Conservation (phyloP, 1,140 invertebrate species). For the Drosophila tristis region DNA sequence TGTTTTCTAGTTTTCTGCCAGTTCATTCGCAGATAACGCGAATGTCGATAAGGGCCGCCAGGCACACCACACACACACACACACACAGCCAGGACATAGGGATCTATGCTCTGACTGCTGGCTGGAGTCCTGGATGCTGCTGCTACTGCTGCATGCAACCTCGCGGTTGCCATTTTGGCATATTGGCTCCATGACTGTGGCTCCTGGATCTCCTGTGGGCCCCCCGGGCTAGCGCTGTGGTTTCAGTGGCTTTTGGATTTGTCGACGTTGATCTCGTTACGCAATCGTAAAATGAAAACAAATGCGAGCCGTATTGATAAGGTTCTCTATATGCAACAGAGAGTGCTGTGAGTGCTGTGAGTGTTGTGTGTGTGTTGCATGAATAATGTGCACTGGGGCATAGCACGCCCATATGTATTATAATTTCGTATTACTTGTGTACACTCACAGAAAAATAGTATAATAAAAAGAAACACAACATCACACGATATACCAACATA, state of each 20-base stretch:
- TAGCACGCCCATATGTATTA: slow-evolving; percentile 27
- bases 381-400: slow-evolving; percentile 45
- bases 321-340: slow-evolving; percentile 52
- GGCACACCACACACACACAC: background rate
- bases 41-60: slow-evolving; percentile 57
- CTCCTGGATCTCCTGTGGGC: slow-evolving; percentile 15
- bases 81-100: slow-evolving; percentile 1
- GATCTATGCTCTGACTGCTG: background rate
- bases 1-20: slow-evolving; percentile 44
- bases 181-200: slow-evolving; percentile 43
- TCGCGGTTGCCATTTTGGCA: slow-evolving; percentile 69
- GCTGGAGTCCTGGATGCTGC: background rate
- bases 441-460: background rate
- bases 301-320: slow-evolving; percentile 81
- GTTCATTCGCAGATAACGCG: slow-evolving; percentile 70
- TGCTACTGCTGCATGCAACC: slow-evolving; percentile 25
- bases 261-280: slow-evolving; percentile 79
- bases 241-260: slow-evolving; percentile 80
- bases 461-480: too few species aligned
- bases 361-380: slow-evolving; percentile 17
- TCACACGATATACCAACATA: too few species aligned
- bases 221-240: slow-evolving; percentile 50
- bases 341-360: background rate
- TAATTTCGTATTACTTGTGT: slow-evolving; percentile 37
- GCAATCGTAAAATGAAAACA: slow-evolving; percentile 82